These are phyloP conservation scores for Adelognathus sp. DNA, from an alignment of 2,888 invertebrate genomes.

Conservation along the genomic window DNA sequence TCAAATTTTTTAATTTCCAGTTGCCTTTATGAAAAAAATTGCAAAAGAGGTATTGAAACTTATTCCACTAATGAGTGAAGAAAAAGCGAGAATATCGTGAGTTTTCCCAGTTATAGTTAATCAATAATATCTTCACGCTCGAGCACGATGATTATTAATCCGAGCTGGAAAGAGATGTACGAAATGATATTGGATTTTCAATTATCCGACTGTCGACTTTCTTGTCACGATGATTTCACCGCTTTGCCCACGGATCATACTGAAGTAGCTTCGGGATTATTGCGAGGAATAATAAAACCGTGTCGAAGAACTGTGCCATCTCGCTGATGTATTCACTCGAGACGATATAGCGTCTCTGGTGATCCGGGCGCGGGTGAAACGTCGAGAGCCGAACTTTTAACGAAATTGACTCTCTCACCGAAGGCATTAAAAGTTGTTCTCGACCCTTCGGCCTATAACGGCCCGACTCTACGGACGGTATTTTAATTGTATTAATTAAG, in stretches of 20 bases:
- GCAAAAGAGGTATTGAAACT: no score
- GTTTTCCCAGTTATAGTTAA: neutral
- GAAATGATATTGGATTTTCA: neutral
- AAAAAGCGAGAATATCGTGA: neutral
- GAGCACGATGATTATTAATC: no score
- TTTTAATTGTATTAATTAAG: conserved; percentile 58
- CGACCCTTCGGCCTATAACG: conserved; percentile 48
- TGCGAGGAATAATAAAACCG: neutral
- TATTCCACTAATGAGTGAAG: no score
- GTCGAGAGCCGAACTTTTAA: conserved; percentile 21
- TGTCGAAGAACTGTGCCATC: neutral
- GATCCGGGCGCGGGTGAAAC: neutral
- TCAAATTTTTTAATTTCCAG: no score
- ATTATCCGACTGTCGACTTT: neutral
- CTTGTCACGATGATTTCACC: neutral
- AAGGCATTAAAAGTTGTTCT: conserved; percentile 49
- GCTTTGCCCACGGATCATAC: neutral
- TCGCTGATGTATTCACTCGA: neutral
- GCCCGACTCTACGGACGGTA: conserved; percentile 43
- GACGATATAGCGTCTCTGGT: neutral
- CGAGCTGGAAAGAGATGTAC: no score
- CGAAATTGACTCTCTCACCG: conserved; percentile 35
- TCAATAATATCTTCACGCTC: conserved; percentile 1
- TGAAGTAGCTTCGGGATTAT: neutral
- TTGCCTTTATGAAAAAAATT: no score